Conservation (phyloP, 2,113 vertebrate genomes). For the Coryphaenoides rupestris region DNA sequence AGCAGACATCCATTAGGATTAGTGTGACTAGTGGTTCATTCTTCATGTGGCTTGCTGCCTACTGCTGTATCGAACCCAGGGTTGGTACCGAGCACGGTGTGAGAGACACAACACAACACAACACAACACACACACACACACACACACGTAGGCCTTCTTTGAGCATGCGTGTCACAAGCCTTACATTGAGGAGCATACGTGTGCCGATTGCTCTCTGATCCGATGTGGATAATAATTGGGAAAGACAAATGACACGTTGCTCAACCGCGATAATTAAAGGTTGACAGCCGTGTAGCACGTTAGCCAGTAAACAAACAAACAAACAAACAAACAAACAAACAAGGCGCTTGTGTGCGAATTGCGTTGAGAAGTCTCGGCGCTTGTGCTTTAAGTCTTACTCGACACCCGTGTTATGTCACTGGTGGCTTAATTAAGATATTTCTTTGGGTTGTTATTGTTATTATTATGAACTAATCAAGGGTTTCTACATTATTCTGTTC, state of each 20-base stretch:
- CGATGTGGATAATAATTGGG: slow-evolving; percentile 4
- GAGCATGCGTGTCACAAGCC: too few relatives aligned
- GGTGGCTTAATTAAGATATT: neutral
- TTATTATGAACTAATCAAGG: neutral
- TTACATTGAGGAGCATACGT: too few relatives aligned
- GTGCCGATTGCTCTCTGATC: neutral
- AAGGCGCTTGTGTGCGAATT: too few relatives aligned
- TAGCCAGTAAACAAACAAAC: too few relatives aligned
- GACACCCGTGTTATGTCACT: neutral
- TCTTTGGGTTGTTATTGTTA: slow-evolving; percentile 1
- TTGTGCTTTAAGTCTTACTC: slow-evolving; percentile 14
- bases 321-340: too few relatives aligned
- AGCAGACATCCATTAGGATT: slow-evolving; percentile 42
- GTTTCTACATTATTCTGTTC: slow-evolving; percentile 6
- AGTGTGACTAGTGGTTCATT: slow-evolving; percentile 39
- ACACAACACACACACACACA: too few relatives aligned
- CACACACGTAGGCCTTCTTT: neutral
- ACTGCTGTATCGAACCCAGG: slow-evolving; percentile 35
- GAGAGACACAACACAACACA: slow-evolving; percentile 9
- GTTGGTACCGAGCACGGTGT: slow-evolving; percentile 2
- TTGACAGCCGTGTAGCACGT: too few relatives aligned
- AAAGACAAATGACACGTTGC: too few relatives aligned
- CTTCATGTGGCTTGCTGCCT: slow-evolving; percentile 38
- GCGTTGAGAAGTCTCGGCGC: too few relatives aligned
- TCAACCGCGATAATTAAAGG: too few relatives aligned